Evolutionary conservation across 2,797 vertebrate species (phyloP).

Genomic region (Sardinella longiceps): DNA sequence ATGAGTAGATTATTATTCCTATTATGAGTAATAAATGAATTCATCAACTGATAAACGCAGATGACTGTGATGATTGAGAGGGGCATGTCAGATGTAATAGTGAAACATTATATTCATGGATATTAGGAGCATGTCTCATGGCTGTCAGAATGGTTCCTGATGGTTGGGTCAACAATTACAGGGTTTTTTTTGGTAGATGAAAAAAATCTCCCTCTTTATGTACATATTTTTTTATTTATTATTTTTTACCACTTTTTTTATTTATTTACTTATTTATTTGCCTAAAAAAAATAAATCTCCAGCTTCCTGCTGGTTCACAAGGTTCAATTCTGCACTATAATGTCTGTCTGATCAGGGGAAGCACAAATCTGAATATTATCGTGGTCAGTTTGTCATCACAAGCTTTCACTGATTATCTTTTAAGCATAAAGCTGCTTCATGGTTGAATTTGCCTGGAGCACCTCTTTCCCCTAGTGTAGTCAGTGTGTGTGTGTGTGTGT

Average conservation of each 20-base stretch:
- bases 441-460: not conserved
- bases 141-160: not conserved
- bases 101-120: not conserved
- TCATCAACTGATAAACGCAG: not conserved
- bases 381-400: not conserved
- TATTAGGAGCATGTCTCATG: not conserved
- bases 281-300: not conserved
- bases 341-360: not conserved
- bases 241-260: too few relatives aligned
- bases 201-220: not conserved
- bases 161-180: not conserved
- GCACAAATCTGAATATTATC: not conserved
- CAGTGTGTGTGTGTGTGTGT: not conserved
- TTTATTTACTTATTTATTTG: too few relatives aligned
- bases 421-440: constrained; percentile 21
- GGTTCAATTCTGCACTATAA: not conserved
- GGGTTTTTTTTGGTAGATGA: not conserved
- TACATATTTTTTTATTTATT: not conserved
- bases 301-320: not conserved
- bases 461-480: not conserved
- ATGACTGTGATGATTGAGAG: not conserved
- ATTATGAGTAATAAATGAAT: not conserved
- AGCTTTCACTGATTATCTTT: not conserved
- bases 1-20: not conserved
- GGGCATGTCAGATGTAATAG: not conserved